These are phyloP conservation scores for Bombus balteatus DNA, from an alignment of 1,140 invertebrate species.

Conservation along the genomic window DNA sequence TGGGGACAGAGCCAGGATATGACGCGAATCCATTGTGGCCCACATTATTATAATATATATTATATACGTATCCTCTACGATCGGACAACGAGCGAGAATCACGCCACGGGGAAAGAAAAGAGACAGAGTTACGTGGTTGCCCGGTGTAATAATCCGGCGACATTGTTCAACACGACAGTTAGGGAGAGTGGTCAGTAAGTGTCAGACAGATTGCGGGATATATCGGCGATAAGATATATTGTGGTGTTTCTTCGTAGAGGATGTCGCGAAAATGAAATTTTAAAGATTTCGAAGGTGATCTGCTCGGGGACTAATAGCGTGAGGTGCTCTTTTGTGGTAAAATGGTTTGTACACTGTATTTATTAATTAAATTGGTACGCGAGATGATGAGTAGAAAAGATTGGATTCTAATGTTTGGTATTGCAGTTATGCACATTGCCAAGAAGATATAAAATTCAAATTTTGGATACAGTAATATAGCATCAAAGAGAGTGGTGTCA, in stretches of 20 bases:
- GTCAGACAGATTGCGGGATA: constrained; percentile 56
- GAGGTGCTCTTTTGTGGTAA: no score
- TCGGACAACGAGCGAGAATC: constrained; percentile 49
- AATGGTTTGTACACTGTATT: no score
- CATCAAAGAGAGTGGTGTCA: no score
- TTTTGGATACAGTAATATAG: no score
- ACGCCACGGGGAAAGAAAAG: constrained; percentile 57
- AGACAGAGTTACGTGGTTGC: constrained; percentile 54
- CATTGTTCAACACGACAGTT: constrained; percentile 67
- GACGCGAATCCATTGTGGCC: constrained; percentile 81
- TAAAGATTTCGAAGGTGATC: no score
- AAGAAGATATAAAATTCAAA: no score
- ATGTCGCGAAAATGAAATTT: no score
- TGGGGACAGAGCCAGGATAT: constrained; percentile 79
- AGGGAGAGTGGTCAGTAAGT: constrained; percentile 58
- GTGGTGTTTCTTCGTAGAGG: neutral
- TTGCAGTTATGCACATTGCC: no score
- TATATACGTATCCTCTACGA: constrained; percentile 58
- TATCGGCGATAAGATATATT: constrained; percentile 1
- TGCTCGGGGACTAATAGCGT: no score
- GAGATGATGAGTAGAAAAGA: no score
- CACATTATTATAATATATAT: constrained; percentile 77
- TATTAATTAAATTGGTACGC: no score
- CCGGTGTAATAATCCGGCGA: constrained; percentile 63
- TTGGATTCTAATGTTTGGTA: no score